Base-by-base conservation (phyloP, 1,140 invertebrate genomes). In the Hesperophylax magnus region DNA sequence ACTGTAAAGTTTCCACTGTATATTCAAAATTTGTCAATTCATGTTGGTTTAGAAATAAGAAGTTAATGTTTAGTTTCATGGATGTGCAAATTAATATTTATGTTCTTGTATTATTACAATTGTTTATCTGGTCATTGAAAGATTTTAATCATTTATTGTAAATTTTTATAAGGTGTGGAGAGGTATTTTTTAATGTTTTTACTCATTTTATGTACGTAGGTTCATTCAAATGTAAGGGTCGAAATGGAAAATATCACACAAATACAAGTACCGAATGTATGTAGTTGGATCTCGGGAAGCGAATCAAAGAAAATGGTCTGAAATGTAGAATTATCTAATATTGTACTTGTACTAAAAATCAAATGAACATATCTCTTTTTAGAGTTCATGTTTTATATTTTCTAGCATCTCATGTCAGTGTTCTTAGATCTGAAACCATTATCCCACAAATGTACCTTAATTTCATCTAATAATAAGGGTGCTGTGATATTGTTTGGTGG, bases 361-460 rank as follows among this genome's bases (percentile, higher is more conserved):
- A 71, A 71, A 20, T 71, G n/a, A n/a, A 71, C 67, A 71, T 71
- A 71, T 71, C 67, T 71, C 67, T 71, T 47, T 14, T 65, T 71
- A 71, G 67, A 71, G 67, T 71, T 71, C 18, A 52, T 71, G 63
- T 65, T 58, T 58, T 47, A 47, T 47, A 47, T 47, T 47, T 47
- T 47, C 58, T 61, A 20, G n/a, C n/a, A 61, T 61, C n/a, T 61
- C 58, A 61, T 61, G 58, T 18, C 17, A 61, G 18, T 61, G 58
- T 61, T 47, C 39, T 47, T 47, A 47, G 39, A 47, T 47, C 39
- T 47, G 11, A 58, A 58, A 20, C 56, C 56, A 22, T 58, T 58
- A 18, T 58, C 11, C 56, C 56, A 47, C 39, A 47, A 47, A 47
- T 11, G 11, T 47, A 47, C 39, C 39, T 47, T 47, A 47, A 47